Evolutionary conservation across 2,888 invertebrate species (phyloP).

Genomic region (Aspidiotus destructor): DNA sequence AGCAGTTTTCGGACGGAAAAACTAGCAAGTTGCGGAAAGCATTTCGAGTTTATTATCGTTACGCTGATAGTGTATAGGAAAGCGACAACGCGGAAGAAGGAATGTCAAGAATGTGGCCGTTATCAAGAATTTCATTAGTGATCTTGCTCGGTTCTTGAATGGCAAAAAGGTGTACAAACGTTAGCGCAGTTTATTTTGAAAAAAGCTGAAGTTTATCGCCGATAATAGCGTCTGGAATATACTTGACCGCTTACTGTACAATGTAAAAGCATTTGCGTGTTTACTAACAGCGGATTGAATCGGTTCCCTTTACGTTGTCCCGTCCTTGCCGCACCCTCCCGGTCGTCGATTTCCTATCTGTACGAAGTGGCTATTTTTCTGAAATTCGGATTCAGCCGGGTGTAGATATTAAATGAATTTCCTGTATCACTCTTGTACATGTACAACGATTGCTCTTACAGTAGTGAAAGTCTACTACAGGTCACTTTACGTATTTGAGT

Average conservation of each 20-base stretch:
- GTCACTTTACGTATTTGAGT: no score
- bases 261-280: constrained; percentile 31
- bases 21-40: background rate
- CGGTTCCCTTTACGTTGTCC: background rate
- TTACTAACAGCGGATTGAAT: constrained; percentile 30
- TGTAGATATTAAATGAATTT: constrained; percentile 4
- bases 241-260: constrained; percentile 27
- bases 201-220: constrained; percentile 26
- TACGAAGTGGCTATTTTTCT: constrained; percentile 6
- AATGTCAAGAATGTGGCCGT: constrained; percentile 30
- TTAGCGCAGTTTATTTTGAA: background rate
- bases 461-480: no score
- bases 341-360: constrained; percentile 5
- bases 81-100: constrained; percentile 14
- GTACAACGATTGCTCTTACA: no score
- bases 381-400: background rate
- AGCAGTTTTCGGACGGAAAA: no score
- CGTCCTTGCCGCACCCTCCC: background rate
- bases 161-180: constrained; percentile 4
- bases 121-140: constrained; percentile 27
- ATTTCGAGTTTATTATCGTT: constrained; percentile 1
- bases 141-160: constrained; percentile 15
- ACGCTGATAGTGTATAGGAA: background rate
- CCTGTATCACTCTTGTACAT: background rate
- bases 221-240: constrained; percentile 23